Conservation (phyloP, 1,140 invertebrate genomes). For the Ips nitidus region DNA sequence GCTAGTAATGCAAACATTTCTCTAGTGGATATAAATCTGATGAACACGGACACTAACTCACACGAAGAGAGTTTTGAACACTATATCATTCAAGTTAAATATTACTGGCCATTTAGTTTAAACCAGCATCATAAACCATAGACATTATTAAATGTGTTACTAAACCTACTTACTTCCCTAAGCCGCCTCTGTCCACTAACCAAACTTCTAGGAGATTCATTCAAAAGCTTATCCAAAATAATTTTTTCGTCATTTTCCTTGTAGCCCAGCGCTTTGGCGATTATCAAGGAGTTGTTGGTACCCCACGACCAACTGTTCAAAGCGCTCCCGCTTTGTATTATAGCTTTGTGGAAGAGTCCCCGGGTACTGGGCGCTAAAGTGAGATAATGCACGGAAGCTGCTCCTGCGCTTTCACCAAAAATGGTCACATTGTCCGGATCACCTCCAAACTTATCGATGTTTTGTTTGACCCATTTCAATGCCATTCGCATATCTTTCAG, state of each 20-base stretch:
- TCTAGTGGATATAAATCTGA: no score
- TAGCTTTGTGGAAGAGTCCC: conserved; percentile 60
- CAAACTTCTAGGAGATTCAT: conserved; percentile 49
- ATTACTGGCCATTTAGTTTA: no score
- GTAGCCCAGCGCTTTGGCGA: conserved; percentile 38
- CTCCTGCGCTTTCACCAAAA: conserved; percentile 57
- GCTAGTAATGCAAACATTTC: no score
- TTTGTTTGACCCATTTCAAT: conserved; percentile 59
- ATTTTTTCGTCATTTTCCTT: conserved; percentile 37
- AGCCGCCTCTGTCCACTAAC: conserved; percentile 47
- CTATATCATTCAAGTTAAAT: no score
- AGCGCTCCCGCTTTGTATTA: conserved; percentile 60
- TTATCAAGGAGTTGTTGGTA: conserved; percentile 24
- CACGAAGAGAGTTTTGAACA: no score
- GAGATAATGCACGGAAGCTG: conserved; percentile 43
- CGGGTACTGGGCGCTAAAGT: conserved; percentile 37
- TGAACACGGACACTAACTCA: no score
- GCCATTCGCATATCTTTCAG: conserved; percentile 62
- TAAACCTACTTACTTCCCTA: conserved; percentile 45
- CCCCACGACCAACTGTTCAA: conserved; percentile 43
- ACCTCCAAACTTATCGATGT: conserved; percentile 56
- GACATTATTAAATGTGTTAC: no score
- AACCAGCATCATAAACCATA: no score
- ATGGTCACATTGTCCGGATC: conserved; percentile 50
- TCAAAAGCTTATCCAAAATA: conserved; percentile 46